Conservation (phyloP, 1,140 invertebrate species). For the Brachionus angularis region DNA sequence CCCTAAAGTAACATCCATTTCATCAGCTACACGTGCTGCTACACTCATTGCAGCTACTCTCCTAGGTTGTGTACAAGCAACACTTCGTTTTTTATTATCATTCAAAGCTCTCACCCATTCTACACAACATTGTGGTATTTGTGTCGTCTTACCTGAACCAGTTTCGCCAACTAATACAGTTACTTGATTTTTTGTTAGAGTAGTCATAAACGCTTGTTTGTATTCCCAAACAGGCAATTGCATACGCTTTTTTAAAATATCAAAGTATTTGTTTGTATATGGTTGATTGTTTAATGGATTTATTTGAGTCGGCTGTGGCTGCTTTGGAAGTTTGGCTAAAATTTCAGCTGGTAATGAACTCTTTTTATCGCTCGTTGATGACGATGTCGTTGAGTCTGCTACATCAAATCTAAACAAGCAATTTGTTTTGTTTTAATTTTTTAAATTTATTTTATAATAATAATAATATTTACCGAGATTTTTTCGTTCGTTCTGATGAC, state of each 20-base stretch:
- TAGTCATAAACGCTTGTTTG: constrained; percentile 85
- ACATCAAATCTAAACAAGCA: constrained; percentile 20
- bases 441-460: background rate
- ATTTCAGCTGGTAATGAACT: constrained; percentile 18
- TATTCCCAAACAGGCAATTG: constrained; percentile 96
- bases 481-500: constrained; percentile 11
- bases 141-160: constrained; percentile 51
- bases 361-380: background rate
- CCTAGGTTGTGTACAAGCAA: constrained; percentile 94
- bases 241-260: constrained; percentile 73
- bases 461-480: background rate
- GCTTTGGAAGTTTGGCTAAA: constrained; percentile 19
- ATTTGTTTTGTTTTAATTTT: background rate
- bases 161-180: constrained; percentile 93
- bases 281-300: constrained; percentile 48
- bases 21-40: constrained; percentile 92
- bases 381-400: background rate
- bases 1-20: constrained; percentile 94
- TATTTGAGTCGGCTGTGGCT: constrained; percentile 8
- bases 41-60: constrained; percentile 98
- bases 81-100: constrained; percentile 65
- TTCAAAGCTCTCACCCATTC: constrained; percentile 70
- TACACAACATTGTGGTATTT: constrained; percentile 77
- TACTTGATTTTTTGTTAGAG: constrained; percentile 80
- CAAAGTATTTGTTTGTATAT: constrained; percentile 56